These are phyloP conservation scores for Triops longicaudatus DNA, from an alignment of 1,140 invertebrate genomes.

Conservation along the genomic window DNA sequence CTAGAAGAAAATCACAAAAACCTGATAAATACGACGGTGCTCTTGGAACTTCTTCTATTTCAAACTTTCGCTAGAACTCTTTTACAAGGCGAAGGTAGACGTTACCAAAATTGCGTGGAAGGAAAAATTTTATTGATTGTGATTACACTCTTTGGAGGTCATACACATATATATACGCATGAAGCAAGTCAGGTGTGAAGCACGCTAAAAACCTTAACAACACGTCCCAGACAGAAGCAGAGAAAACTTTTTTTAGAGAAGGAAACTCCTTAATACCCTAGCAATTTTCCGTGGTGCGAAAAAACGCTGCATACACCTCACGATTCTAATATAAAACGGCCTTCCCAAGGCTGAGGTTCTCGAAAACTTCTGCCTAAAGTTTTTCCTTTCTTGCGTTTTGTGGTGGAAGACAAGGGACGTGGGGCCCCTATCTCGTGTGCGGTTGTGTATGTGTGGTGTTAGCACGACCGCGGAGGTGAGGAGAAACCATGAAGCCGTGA, in stretches of 20 bases:
- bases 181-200: neutral
- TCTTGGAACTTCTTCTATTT: neutral
- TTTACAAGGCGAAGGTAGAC: neutral
- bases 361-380: neutral
- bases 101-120: neutral
- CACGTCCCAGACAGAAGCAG: neutral
- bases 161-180: neutral
- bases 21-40: neutral
- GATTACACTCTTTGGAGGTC: neutral
- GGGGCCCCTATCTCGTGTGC: neutral
- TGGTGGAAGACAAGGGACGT: neutral
- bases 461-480: constrained; percentile 1
- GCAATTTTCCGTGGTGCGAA: neutral
- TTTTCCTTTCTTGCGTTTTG: neutral
- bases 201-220: neutral
- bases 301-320: neutral
- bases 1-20: neutral
- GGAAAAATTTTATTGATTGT: neutral
- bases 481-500: constrained; percentile 1
- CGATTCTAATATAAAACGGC: neutral
- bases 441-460: constrained; percentile 14
- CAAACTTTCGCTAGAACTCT: neutral
- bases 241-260: neutral
- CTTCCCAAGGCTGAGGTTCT: neutral
- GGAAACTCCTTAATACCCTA: neutral